Base-by-base conservation (phyloP, 2,888 invertebrate species). In the Willowsia nigromaculata region DNA sequence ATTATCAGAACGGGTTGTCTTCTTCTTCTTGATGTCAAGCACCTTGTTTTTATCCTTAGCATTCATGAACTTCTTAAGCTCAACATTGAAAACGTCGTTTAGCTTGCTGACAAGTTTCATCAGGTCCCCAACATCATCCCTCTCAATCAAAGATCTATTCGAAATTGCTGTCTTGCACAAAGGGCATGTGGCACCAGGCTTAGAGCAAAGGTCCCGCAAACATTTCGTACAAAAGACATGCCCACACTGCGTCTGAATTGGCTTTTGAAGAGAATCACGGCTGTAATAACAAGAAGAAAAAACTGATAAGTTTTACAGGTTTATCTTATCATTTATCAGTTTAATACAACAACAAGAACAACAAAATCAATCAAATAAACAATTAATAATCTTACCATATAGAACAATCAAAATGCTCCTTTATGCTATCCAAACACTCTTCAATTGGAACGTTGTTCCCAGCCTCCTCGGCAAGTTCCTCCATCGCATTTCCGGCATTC, bases 171-270 rank as follows among this genome's bases (percentile, higher is more conserved):
- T n/a, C n/a, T 86, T 90, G 76, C 92, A 92, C 1, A 82, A 7
- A 18, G 92, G 92, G 76, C 92, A 92, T 6, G 18, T 43, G 18
- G 33, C 13, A 9, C 13, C 37, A 7, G 59, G 15, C 37, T 59
- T 56, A 13, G 0, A 62, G 27, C 50, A 56, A 5, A 90, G 30
- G 47, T 50, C 43, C 30, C 85, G 82, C 11, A 88, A 62, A 22
- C 92, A 92, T 2, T 25, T 9, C 0, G 40, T n/a, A 74, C 92
- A 92, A 47, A 91, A 91, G 1, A 91, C 37, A 27, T 92, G 92
- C 3, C 91, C 90, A 68, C 92, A 92, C n/a, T 89, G 37, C 6
- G 85, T 59, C 33, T 91, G 84, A 33, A 82, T 59, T 11, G 92
- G 92, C 33, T 78, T 65, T 1, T 22, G 15, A 43, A 88, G 43